phyloP scores from a whole-genome alignment of 1,140 invertebrate genomes.

The Bombus confusus region DNA sequence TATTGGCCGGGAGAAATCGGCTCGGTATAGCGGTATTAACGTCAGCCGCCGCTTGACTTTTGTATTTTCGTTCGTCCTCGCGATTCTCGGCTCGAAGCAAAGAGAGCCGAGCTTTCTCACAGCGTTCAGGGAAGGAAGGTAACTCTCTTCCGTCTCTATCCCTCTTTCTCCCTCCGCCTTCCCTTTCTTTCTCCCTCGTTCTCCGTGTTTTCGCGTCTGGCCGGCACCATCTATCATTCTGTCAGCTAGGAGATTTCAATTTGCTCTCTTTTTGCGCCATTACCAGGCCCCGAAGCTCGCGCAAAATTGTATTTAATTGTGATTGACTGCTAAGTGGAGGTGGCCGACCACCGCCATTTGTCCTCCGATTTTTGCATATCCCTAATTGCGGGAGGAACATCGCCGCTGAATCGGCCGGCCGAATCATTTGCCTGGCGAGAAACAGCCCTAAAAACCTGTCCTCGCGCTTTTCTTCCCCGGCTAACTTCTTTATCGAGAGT shows the following conservation, averaged over 20 bases:
- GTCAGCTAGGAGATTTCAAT: conserved; percentile 82
- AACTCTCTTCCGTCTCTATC: background rate
- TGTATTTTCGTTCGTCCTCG: conserved; percentile 51
- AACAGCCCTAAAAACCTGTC: background rate
- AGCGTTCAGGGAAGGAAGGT: conserved; percentile 29
- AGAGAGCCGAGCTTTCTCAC: conserved; percentile 60
- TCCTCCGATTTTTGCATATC: conserved; percentile 76
- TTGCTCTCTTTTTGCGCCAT: conserved; percentile 81
- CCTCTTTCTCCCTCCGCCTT: background rate
- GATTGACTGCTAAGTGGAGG: conserved; percentile 81
- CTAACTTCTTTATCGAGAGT: background rate
- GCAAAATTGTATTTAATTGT: conserved; percentile 83
- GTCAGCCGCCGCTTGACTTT: conserved; percentile 51
- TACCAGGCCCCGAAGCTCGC: conserved; percentile 70
- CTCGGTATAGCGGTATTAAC: conserved; percentile 11
- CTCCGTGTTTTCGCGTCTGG: conserved; percentile 63
- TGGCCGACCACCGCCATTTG: conserved; percentile 72
- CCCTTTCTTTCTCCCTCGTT: conserved; percentile 14
- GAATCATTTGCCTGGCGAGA: background rate
- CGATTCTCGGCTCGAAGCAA: conserved; percentile 26
- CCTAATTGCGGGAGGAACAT: conserved; percentile 67
- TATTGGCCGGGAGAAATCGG: conserved; percentile 36
- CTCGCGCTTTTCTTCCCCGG: background rate
- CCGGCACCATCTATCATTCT: conserved; percentile 79
- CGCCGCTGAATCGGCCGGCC: conserved; percentile 28